Conservation (phyloP, 2,888 invertebrate genomes). For the Papilio demoleus region DNA sequence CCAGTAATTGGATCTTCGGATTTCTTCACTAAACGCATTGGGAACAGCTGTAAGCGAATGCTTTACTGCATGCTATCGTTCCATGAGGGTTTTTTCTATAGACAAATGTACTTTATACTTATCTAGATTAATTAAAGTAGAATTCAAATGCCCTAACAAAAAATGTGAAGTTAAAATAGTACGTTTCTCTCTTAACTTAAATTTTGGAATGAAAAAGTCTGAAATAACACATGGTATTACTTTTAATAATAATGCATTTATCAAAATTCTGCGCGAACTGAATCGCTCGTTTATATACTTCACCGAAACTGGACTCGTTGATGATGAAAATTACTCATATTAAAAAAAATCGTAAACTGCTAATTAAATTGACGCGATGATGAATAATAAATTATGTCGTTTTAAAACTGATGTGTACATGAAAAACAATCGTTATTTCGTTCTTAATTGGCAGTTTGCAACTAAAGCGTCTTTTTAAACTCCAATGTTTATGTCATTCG, state of each 20-base stretch:
- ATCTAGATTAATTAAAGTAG: not conserved
- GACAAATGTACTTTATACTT: too few species aligned
- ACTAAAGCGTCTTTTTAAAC: conserved; percentile 1
- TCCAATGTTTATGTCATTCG: conserved; percentile 12
- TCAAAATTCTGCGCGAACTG: not conserved
- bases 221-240: too few species aligned
- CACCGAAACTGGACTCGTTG: too few species aligned
- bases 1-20: conserved; percentile 12
- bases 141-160: too few species aligned
- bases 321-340: too few species aligned
- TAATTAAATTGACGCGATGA: not conserved
- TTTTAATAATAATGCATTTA: too few species aligned
- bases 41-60: not conserved
- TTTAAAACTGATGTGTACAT: conserved; percentile 2
- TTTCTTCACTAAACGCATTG: conserved; percentile 4
- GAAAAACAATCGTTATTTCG: conserved; percentile 16
- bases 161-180: too few species aligned
- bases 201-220: too few species aligned
- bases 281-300: too few species aligned
- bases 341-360: not conserved
- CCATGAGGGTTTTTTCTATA: not conserved
- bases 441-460: conserved; percentile 26
- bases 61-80: not conserved
- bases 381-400: conserved; percentile 12
- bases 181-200: too few species aligned